These are phyloP conservation scores for Salarias fasciatus DNA, from an alignment of 2,797 vertebrate species.

Conservation along the genomic window DNA sequence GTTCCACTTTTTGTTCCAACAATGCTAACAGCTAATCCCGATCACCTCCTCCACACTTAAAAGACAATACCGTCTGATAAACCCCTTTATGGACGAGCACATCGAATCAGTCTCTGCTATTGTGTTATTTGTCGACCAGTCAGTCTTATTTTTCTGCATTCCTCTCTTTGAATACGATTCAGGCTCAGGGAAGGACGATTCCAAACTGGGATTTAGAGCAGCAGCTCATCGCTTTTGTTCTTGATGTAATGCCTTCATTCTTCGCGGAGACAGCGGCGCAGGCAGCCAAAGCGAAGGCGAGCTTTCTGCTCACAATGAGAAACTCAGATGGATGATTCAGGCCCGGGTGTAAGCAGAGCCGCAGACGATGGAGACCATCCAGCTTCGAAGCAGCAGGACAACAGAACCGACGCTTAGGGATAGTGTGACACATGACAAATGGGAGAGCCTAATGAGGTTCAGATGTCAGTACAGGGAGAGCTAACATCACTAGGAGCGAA, in stretches of 20 bases:
- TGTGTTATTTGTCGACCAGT: constrained; percentile 22
- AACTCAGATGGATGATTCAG: constrained; percentile 48
- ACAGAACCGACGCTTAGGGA: constrained; percentile 11
- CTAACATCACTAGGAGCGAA: constrained; percentile 10
- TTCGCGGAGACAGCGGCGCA: constrained; percentile 35
- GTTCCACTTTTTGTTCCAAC: too few relatives aligned
- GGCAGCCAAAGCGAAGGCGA: constrained; percentile 49
- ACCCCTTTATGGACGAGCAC: too few relatives aligned
- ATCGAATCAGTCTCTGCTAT: neutral
- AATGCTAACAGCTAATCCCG: too few relatives aligned
- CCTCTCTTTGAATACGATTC: constrained; percentile 22
- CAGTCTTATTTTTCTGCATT: constrained; percentile 10
- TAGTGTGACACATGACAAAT: constrained; percentile 31
- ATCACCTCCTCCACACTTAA: neutral
- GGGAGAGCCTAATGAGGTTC: constrained; percentile 17
- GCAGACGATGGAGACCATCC: constrained; percentile 37
- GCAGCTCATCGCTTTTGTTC: constrained; percentile 53
- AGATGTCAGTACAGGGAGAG: constrained; percentile 17
- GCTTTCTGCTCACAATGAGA: constrained; percentile 47
- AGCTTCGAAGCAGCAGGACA: constrained; percentile 22
- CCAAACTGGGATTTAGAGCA: constrained; percentile 45
- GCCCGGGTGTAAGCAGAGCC: constrained; percentile 26
- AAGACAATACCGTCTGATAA: neutral
- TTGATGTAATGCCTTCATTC: constrained; percentile 60
- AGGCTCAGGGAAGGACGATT: constrained; percentile 11